These are phyloP conservation scores for Lates calcarifer DNA, from an alignment of 2,113 vertebrate species.

Conservation along the genomic window DNA sequence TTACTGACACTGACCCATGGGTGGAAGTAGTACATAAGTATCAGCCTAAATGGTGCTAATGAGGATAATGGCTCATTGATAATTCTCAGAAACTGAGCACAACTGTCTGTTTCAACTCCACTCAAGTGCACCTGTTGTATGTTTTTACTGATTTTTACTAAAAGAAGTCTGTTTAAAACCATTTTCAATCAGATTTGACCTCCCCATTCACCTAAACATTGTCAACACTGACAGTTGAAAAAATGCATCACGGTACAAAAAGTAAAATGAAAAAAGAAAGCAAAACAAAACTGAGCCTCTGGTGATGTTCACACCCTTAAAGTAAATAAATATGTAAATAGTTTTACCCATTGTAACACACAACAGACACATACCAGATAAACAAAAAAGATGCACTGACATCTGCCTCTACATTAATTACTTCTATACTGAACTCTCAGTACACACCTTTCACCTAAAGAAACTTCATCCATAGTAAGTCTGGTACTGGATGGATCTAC, in stretches of 20 bases:
- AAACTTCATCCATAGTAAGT: neutral
- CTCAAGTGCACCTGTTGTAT: no score
- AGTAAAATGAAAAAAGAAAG: neutral
- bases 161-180: no score
- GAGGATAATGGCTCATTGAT: no score
- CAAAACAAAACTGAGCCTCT: no score
- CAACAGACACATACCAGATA: neutral
- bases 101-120: no score
- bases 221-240: no score
- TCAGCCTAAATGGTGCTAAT: neutral
- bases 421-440: neutral
- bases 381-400: neutral
- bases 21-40: neutral
- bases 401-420: no score
- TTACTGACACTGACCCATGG: neutral
- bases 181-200: neutral
- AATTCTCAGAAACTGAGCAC: no score
- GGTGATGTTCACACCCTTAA: neutral
- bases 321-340: neutral
- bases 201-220: no score
- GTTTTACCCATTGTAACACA: no score
- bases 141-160: no score
- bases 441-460: neutral
- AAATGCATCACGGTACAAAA: neutral
- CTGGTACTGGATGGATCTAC: no score